A percentile compares a stretch with the other conserved stretches of the same genome.
Evolutionary conservation across 2,888 invertebrate species (phyloP).

Genomic region (Neoitamus cyanurus): DNA sequence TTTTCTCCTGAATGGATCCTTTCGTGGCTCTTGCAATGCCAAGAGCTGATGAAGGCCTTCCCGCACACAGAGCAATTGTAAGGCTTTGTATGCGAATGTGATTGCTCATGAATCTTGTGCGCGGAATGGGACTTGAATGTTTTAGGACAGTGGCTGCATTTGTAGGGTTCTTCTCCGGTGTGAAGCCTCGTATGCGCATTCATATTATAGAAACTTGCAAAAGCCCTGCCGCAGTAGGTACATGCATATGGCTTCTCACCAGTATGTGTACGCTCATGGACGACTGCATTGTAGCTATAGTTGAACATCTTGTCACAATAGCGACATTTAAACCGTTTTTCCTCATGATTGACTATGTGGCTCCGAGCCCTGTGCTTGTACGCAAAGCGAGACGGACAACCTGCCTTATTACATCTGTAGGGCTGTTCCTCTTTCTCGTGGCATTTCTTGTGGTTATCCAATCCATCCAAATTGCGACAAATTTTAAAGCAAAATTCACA

Average conservation of each 20-base stretch:
- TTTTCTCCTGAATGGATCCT: background rate
- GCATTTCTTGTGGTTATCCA: conserved; percentile 32
- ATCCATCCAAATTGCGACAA: conserved; percentile 9
- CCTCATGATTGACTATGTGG: background rate
- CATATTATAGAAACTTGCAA: background rate
- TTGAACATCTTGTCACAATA: background rate
- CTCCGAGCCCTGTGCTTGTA: background rate
- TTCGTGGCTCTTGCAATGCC: background rate
- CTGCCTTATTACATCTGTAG: conserved; percentile 48
- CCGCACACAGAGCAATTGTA: background rate
- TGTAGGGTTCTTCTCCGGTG: background rate
- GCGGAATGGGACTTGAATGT: background rate
- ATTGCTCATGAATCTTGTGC: background rate
- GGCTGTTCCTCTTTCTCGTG: conserved; percentile 51
- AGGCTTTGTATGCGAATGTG: background rate
- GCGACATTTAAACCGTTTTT: background rate
- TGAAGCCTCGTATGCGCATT: background rate
- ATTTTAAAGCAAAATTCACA: conserved; percentile 50
- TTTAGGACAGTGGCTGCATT: background rate
- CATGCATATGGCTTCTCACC: background rate
- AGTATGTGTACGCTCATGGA: background rate
- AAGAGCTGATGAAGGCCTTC: background rate
- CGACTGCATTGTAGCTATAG: background rate
- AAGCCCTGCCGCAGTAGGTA: background rate
- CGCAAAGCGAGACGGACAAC: conserved; percentile 46